Evolutionary conservation across 1,140 invertebrate species (phyloP), one percentile per base, ranked within the genome.

Genomic region (Euura saliciscinereae): DNA sequence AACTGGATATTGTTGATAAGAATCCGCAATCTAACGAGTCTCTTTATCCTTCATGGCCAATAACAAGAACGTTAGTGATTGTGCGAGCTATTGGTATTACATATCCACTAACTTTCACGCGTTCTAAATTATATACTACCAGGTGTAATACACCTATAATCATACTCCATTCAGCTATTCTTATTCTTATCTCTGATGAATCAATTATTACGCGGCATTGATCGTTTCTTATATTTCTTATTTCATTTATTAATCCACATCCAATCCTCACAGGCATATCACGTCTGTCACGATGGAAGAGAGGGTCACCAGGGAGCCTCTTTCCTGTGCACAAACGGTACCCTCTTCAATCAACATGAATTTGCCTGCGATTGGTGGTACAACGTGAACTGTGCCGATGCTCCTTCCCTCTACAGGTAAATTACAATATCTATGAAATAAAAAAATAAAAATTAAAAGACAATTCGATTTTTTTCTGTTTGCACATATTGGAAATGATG

Each of bases 331-430:
- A 92, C 95, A 4, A 96, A 97, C 80, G 95, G 95, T 0, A 97
- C 96, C 0, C 88, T 97, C 66, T 97, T 97, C 82, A 95, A 95
- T 81, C 96, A 97, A 80, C 89, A 92, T 65, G 93, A 95, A 79
- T 96, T 97, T 77, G 91, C 94, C 43, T 97, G 96, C 78, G 96
- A 97, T 81, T 97, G 95, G 95, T 97, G 95, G 95, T 96, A 96
- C 86, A 97, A 97, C 81, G 95, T 96, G 0, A 92, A 96, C 80
- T 97, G 92, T 76, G 89, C 89, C 6, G 90, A 93, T 78, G 93
- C 94, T 43, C 87, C 89, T 3, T 83, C 86, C 67, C 85, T 91
- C 69, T 94, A 93, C 83, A 91, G 88, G 92, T 93, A 85, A 86
- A 80, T 75, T 28, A 28, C 28, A 28, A 28, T 1, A 0, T 1